These are phyloP conservation scores for Nesospiza acunhae DNA, from an alignment of 2,113 vertebrate species.

Conservation along the genomic window DNA sequence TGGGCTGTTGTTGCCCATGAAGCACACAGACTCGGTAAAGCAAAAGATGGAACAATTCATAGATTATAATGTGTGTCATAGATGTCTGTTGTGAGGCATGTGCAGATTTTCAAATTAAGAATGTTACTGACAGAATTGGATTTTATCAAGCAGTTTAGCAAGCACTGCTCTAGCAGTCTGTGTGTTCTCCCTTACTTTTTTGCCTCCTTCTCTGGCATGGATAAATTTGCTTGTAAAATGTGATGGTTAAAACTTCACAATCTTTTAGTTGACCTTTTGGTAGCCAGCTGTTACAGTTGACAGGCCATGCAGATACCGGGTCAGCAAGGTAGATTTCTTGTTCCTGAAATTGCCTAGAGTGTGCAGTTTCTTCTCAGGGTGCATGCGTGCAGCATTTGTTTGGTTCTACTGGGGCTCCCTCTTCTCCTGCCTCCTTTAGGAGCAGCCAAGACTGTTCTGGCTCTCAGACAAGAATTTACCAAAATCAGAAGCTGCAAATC, in stretches of 20 bases:
- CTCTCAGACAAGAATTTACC: not conserved
- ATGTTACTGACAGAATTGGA: not conserved
- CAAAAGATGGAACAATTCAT: not conserved
- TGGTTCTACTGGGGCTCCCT: not conserved
- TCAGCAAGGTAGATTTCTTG: not conserved
- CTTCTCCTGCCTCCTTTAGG: not conserved
- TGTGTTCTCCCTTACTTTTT: not conserved
- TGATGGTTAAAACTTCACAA: not conserved
- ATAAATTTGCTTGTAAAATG: rapidly evolving
- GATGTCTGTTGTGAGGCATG: not conserved
- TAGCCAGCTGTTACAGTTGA: not conserved
- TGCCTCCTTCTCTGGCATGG: not conserved
- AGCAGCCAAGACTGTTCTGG: not conserved
- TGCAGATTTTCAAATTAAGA: not conserved
- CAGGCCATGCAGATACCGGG: not conserved
- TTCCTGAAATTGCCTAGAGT: not conserved
- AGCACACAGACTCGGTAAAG: rapidly evolving
- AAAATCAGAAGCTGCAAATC: not conserved
- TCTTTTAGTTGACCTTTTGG: not conserved
- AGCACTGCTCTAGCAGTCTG: not conserved
- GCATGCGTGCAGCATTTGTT: not conserved
- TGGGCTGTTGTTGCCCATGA: not conserved
- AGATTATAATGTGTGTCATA: rapidly evolving
- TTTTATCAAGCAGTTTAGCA: not conserved
- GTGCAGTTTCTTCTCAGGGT: not conserved